phyloP scores from a whole-genome alignment of 2,888 invertebrate genomes.

The Heliconius cydno region DNA sequence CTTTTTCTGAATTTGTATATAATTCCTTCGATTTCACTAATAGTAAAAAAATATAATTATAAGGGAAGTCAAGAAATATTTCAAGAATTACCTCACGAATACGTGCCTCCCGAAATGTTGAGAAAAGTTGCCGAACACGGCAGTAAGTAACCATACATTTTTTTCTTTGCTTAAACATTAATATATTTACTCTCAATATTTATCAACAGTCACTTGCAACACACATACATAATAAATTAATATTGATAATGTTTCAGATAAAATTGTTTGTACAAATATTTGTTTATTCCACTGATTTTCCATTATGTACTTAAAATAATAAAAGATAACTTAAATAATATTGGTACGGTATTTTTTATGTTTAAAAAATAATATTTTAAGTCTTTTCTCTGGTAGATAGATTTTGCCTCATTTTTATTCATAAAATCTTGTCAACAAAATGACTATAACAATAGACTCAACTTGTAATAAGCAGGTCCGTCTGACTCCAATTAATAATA shows the following conservation, averaged over 20 bases:
- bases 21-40: too few species aligned
- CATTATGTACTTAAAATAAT: background rate
- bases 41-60: slow-evolving; percentile 42
- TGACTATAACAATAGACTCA: too few species aligned
- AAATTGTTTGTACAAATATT: slow-evolving; percentile 8
- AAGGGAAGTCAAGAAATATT: slow-evolving; percentile 95
- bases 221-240: background rate
- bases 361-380: too few species aligned
- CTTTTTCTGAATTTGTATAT: too few species aligned
- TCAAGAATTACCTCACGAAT: slow-evolving; percentile 98
- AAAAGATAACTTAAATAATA: background rate
- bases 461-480: too few species aligned
- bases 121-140: slow-evolving; percentile 98
- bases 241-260: slow-evolving; percentile 6
- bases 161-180: slow-evolving; percentile 7
- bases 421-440: too few species aligned
- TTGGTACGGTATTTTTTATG: background rate
- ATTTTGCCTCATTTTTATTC: too few species aligned
- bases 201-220: slow-evolving; percentile 2
- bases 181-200: slow-evolving; percentile 3
- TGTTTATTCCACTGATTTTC: background rate
- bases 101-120: slow-evolving; percentile 97
- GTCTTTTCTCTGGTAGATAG: too few species aligned
- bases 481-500: too few species aligned
- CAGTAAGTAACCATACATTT: slow-evolving; percentile 84